phyloP scores from a whole-genome alignment of 1,140 invertebrate genomes.

The Leptopilina clavipes region DNA sequence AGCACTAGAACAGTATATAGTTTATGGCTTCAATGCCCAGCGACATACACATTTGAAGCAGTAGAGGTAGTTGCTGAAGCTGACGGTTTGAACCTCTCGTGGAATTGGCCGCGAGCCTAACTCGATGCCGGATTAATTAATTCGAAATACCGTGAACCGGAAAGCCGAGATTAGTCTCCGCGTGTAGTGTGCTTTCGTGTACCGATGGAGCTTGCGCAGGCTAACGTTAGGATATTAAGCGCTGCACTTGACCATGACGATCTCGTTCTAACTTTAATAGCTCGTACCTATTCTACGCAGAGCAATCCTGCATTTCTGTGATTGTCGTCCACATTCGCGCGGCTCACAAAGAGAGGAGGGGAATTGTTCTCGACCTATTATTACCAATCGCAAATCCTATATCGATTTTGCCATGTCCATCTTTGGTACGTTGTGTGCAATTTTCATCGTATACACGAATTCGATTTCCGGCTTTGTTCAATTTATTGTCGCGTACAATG shows the following conservation, averaged over 20 bases:
- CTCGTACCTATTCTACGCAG: conserved; percentile 12
- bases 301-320: conserved; percentile 7
- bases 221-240: conserved; percentile 8
- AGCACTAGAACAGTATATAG: not conserved
- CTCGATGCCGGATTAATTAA: conserved; percentile 66
- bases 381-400: conserved; percentile 20
- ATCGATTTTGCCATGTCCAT: not conserved
- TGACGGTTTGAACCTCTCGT: conserved; percentile 51
- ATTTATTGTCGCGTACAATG: not conserved
- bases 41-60: conserved; percentile 15
- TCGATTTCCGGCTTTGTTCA: conserved; percentile 5
- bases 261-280: conserved; percentile 38
- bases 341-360: too few relatives aligned
- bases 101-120: conserved; percentile 65
- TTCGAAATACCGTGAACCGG: conserved; percentile 63
- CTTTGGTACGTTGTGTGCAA: not conserved
- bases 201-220: conserved; percentile 37
- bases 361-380: conserved; percentile 26
- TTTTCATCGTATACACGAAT: conserved; percentile 2
- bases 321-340: not conserved
- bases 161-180: conserved; percentile 61
- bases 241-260: conserved; percentile 32
- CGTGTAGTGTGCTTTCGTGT: conserved; percentile 42
- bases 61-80: conserved; percentile 32
- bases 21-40: conserved; percentile 28